These are phyloP conservation scores for Aporophyla lueneburgensis DNA, from an alignment of 2,888 invertebrate species.

Conservation along the genomic window DNA sequence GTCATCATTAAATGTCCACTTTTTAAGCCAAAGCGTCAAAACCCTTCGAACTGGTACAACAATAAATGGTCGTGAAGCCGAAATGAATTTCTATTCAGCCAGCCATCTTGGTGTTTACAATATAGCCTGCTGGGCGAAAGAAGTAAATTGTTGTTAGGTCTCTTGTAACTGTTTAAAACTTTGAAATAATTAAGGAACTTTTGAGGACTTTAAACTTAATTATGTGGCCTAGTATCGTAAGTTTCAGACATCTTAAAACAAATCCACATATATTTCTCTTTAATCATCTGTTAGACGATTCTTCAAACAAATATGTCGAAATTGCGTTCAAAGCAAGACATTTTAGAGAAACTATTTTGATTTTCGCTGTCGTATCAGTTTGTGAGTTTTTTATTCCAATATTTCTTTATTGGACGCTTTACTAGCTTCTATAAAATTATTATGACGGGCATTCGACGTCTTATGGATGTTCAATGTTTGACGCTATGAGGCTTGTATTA, in stretches of 20 bases:
- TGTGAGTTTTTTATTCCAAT: constrained; percentile 47
- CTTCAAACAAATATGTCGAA: constrained; percentile 17
- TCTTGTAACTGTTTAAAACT: not conserved
- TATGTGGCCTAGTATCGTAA: not conserved
- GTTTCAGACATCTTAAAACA: not conserved
- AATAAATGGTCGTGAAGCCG: not conserved
- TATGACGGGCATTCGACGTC: constrained; percentile 42
- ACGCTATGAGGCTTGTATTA: constrained; percentile 35
- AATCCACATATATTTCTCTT: constrained; percentile 25
- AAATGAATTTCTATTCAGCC: not conserved
- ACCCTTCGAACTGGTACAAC: not conserved
- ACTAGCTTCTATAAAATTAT: constrained; percentile 52
- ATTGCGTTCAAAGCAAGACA: constrained; percentile 28
- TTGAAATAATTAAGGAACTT: not conserved
- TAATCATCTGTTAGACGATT: constrained; percentile 24
- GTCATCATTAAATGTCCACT: not conserved
- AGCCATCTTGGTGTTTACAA: not conserved
- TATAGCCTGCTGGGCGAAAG: not conserved
- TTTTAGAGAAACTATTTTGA: constrained; percentile 32
- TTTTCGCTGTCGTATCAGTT: constrained; percentile 40
- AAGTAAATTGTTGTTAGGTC: not conserved
- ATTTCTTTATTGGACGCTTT: constrained; percentile 48
- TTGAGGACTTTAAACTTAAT: not conserved
- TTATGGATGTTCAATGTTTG: constrained; percentile 49
- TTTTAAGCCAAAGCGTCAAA: not conserved